phyloP scores from a whole-genome alignment of 2,113 vertebrate species.

The Hypocryptadius cinnamomeus region DNA sequence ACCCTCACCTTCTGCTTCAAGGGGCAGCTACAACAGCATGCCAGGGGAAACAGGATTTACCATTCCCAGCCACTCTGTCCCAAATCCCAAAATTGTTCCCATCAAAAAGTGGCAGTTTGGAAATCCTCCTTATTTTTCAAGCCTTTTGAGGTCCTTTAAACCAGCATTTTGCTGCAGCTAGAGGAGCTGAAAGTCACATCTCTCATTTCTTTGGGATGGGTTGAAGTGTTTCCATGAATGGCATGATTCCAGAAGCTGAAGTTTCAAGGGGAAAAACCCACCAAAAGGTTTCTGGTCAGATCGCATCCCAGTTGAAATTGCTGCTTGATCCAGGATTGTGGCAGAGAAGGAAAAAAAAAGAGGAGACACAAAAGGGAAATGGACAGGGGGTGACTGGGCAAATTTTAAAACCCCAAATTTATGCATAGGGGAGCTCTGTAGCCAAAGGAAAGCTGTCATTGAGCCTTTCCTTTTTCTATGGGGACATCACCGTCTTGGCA shows the following conservation, averaged over 20 bases:
- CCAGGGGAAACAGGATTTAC: background rate
- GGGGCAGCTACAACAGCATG: fast-evolving
- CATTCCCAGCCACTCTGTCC: background rate
- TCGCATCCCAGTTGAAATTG: background rate
- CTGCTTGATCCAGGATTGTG: background rate
- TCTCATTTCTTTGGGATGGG: background rate
- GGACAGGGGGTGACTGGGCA: background rate
- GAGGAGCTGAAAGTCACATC: background rate
- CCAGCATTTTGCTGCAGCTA: background rate
- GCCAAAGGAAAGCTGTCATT: background rate
- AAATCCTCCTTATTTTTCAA: background rate
- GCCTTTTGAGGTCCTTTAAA: background rate
- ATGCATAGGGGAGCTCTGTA: background rate
- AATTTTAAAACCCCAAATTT: background rate
- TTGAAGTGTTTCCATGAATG: background rate
- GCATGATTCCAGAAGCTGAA: background rate
- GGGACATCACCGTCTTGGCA: background rate
- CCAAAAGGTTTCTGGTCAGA: background rate
- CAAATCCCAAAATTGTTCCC: background rate
- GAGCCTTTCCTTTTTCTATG: background rate
- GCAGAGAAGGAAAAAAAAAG: background rate
- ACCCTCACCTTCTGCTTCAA: background rate
- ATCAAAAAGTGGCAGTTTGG: background rate
- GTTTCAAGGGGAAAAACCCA: background rate
- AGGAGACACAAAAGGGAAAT: background rate